Evolutionary conservation across 2,888 invertebrate species (phyloP), one percentile per base, ranked within the genome.

Genomic region (Chloroclystis v-ata): DNA sequence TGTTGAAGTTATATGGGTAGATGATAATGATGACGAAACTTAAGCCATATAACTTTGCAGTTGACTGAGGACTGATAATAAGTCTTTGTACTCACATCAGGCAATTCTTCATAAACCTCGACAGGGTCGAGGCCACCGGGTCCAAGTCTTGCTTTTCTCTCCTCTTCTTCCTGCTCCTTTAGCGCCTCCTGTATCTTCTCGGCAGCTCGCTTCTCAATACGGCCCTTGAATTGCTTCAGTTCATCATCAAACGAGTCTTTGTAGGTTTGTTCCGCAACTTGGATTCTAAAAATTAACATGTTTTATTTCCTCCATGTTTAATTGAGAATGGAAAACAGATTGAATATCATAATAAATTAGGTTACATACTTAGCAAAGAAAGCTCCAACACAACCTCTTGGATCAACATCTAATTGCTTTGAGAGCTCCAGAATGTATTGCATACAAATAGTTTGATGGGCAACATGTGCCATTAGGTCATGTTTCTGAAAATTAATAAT

Each of bases 61-160:
- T n/a, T n/a, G n/a, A n/a, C n/a, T n/a, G n/a, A n/a, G n/a, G n/a
- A n/a, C n/a, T n/a, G n/a, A n/a, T n/a, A n/a, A n/a, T n/a, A n/a
- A n/a, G n/a, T n/a, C n/a, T n/a, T n/a, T n/a, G n/a, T 32, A 67
- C 82, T 79, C 67, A 95, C 96, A 81, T 95, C 93, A 51, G 99
- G 99, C 47, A 99, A 88, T 53, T 93, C 90, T 69, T 98, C 97
- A 72, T 97, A 96, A 0, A 99, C 99, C 87, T 99, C 99, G 3
- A 95, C 91, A 0, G 99, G 99, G 82, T 99, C 99, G 10, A 99
- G 89, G 0, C 99, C 99, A n/a, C 99, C 99, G 0, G 99, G 99
- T 0, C 99, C 98, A 8, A 98, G 85, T 25, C 98, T 89, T 41
- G 93, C 93, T 68, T 95, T 89, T 44, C 92, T 89, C 64, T 97